Evolutionary conservation across 2,113 vertebrate species (phyloP).

Genomic region (Sigmodon hispidus): DNA sequence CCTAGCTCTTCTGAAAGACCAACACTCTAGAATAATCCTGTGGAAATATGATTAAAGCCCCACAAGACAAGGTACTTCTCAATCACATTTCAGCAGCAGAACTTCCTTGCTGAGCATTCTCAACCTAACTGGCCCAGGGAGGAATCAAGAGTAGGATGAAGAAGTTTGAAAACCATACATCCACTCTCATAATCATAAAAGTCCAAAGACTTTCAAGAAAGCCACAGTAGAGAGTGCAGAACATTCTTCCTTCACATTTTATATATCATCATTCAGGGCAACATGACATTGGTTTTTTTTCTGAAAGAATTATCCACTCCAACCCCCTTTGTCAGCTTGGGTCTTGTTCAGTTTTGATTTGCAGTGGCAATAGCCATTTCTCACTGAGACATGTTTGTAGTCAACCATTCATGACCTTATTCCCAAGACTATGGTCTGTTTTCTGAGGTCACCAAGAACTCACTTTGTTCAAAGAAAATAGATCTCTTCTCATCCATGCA

Average conservation of each 20-base stretch:
- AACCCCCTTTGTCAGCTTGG: constrained; percentile 5
- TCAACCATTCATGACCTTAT: background rate
- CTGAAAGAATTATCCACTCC: background rate
- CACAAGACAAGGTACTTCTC: accelerated
- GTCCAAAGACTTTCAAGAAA: background rate
- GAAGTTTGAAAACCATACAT: background rate
- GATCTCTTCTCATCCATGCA: constrained; percentile 57
- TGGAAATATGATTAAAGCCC: background rate
- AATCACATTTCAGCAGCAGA: background rate
- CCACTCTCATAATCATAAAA: background rate
- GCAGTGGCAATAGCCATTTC: background rate
- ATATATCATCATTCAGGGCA: background rate
- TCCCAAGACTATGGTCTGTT: constrained; percentile 42
- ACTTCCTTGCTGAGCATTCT: background rate
- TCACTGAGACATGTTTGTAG: background rate
- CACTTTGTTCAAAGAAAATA: constrained; percentile 63
- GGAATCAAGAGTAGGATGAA: background rate
- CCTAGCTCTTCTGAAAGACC: background rate
- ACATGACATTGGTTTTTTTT: background rate
- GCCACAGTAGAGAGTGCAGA: background rate
- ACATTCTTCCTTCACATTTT: background rate
- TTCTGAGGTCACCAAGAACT: constrained; percentile 3
- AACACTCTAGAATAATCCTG: background rate
- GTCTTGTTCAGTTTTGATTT: background rate
- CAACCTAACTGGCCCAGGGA: too few species aligned